Base-by-base conservation (phyloP, 2,888 invertebrate species). In the Drosophila multiciliata region DNA sequence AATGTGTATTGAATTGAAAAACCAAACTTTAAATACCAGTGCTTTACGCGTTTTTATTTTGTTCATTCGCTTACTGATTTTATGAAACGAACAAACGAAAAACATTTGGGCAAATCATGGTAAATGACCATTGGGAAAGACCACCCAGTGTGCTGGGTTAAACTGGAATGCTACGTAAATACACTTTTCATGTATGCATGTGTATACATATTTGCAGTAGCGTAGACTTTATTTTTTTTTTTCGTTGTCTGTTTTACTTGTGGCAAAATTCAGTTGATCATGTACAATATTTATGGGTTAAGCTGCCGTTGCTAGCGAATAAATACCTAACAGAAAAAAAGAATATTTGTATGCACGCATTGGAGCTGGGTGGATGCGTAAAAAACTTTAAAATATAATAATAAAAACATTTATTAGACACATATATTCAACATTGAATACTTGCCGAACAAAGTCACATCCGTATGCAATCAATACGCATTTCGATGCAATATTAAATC, bases 101-200 rank as follows among this genome's bases (percentile, higher is more conserved):
- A 78, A 60, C 59, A 73, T 70, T 79, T 73, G 50, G 57, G 29
- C 42, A 76, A 79, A 79, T 67, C 61, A 73, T 66, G 64, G 64
- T 55, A 68, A 64, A 67, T 71, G 64, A 55, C 73, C 74, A 78
- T 50, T 61, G 71, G 75, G 61, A 33, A 62, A 62, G 20, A 35
- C 38, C 57, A 40, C 29, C 36, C 55, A 29, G 33, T 29, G 52
- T 17, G 69, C 49, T 58, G 38, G 15, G 59, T 61, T 35, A 42
- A 42, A 40, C 59, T 45, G 40, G 20, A 32, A 26, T 63, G 33
- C 17, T 38, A 33, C 42, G 23, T 20, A 71, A 75, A 76, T 73
- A 57, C 40, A 68, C 26, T 54, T 59, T 48, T 57, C 15, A 23
- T 57, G 15, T 1, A 9, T 29, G 36, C n/a, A 64, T 38, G 48